A percentile compares a stretch with the other conserved stretches of the same genome.
These are phyloP conservation scores for Nysson spinosus DNA, from an alignment of 2,888 invertebrate species.

Conservation along the genomic window DNA sequence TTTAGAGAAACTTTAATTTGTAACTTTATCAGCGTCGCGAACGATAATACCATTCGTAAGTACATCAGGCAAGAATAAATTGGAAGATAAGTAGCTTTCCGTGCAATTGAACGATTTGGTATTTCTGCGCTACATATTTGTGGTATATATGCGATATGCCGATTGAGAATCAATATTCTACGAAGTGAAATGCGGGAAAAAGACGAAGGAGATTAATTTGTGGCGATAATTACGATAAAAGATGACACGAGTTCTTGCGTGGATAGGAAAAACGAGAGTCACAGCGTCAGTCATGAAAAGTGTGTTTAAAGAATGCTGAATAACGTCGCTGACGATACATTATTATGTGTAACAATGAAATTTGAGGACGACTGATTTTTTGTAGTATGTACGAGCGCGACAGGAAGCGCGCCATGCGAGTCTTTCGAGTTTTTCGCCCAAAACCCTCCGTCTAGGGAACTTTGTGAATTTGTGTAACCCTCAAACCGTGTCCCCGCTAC, in stretches of 20 bases:
- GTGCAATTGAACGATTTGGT: background rate
- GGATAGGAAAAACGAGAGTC: background rate
- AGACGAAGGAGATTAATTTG: background rate
- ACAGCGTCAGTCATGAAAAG: conserved; percentile 1
- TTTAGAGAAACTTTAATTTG: too few species aligned
- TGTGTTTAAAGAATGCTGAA: conserved; percentile 14
- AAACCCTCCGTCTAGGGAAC: conserved; percentile 22
- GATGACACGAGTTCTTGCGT: background rate
- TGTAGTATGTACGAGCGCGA: conserved; percentile 37
- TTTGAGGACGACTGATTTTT: conserved; percentile 55
- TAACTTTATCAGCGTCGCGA: too few species aligned
- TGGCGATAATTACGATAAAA: background rate
- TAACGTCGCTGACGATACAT: conserved; percentile 20
- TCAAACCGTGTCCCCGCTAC: conserved; percentile 18
- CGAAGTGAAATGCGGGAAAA: background rate
- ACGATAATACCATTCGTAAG: too few species aligned
- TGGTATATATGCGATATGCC: background rate
- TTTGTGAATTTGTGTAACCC: conserved; percentile 33
- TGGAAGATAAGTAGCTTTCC: too few species aligned
- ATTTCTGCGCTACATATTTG: background rate
- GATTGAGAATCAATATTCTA: conserved; percentile 23
- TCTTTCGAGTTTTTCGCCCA: conserved; percentile 28
- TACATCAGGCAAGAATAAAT: too few species aligned
- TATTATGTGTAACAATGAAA: conserved; percentile 40
- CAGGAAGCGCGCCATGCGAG: conserved; percentile 15